Evolutionary conservation across 64 coral and sea anemone species (phyloP), one percentile per base, ranked within the genome.

Genomic region (Montipora foliosa): DNA sequence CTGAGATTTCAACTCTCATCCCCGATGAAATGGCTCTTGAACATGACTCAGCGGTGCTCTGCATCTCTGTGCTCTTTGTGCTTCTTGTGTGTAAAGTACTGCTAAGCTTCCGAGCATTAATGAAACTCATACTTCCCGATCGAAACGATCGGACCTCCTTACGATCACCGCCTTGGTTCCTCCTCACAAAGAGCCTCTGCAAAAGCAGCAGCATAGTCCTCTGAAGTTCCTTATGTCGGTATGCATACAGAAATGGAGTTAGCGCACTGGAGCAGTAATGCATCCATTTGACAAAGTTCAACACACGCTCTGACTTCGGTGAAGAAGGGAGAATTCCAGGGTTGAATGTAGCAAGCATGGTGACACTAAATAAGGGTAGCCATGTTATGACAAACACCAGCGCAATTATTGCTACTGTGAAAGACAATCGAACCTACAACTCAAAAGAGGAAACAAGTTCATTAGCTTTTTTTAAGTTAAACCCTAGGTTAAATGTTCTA

Each of bases 241-340:
- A 91, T 16, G 89, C 86, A 44, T 95, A 95, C 73, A 95, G 25
- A 46, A 95, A 80, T 11, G 83, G 89, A 22, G 91, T 91, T 15
- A 91, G 2, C 8, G 74, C 88, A 71, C 94, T 95, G 89, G 82
- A 91, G 37, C 81, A 71, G 50, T 95, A 95, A 13, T 95, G 94
- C 94, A 95, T 95, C 82, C 88, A 91, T 69, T 95, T 95, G 22
- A 95, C 94, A 22, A 95, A 91, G 2, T 46, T 74, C 4, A 91
- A 81, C 9, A 95, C 47, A 8, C 89, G 94, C 45, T 17, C 49
- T 8, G 45, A 87, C 4, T 15, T 75, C 53, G 74, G 9, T 3
- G 57, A 25, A 3, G 72, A 67, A 47, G 94, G 94, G 7, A 95
- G 82, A 37, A 74, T 12, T 17, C 1, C 29, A 24, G 66, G 59